Percentiles rank a stretch among this genome's conserved stretches.
These are phyloP conservation scores for Psettodes erumei DNA, from an alignment of 2,113 vertebrate genomes.

Conservation along the genomic window DNA sequence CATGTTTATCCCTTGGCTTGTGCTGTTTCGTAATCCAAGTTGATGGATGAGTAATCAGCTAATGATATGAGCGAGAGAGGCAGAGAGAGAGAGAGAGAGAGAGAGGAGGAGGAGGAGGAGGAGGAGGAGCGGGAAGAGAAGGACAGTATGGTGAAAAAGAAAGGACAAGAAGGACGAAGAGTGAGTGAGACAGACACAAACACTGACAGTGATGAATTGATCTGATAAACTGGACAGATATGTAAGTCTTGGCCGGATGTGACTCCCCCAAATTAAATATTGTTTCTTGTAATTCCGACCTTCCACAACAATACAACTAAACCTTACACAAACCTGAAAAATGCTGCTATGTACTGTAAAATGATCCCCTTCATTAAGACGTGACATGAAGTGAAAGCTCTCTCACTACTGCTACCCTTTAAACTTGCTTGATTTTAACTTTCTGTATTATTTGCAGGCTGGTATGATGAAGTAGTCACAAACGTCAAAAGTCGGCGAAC, in stretches of 20 bases:
- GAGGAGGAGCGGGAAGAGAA: not conserved
- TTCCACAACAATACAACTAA: not conserved
- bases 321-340: not conserved
- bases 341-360: no score
- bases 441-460: no score
- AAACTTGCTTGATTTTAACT: no score
- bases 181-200: not conserved
- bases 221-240: not conserved
- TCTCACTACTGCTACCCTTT: no score
- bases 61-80: constrained; percentile 44
- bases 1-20: constrained; percentile 41
- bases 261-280: not conserved
- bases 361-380: no score
- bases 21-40: constrained; percentile 22
- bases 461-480: no score
- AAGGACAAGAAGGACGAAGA: not conserved
- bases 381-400: not conserved
- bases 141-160: not conserved
- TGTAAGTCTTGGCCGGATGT: not conserved
- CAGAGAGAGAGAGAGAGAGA: not conserved
- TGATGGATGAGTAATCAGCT: constrained; percentile 69
- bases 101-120: not conserved
- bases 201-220: constrained; percentile 3
- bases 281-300: not conserved
- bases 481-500: no score